Base-by-base conservation (phyloP, 2,888 invertebrate species). In the Phengaris alcon region DNA sequence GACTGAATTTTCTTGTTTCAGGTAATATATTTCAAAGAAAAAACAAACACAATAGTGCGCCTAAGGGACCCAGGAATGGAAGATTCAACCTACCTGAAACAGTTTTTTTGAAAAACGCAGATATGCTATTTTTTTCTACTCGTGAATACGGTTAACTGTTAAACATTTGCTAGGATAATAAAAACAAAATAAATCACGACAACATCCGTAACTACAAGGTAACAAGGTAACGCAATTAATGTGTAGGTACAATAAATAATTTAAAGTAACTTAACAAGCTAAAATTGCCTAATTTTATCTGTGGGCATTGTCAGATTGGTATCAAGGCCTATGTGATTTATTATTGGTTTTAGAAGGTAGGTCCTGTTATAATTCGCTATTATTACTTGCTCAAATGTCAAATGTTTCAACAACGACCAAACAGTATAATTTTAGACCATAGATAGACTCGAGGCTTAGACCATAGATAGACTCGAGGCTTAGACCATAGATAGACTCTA, bases 261-360 rank as follows among this genome's bases (percentile, higher is more conserved):
- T 64, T 15, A 64, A 10, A 35, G 35, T 35, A 64, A 44, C 35
- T 64, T 64, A 35, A 59, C 35, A 12, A 44, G 64, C 10, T 44
- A 44, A 64, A 64, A 64, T 64, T 64, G 35, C 64, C 13, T 64
- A 44, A 64, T 64, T 64, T 64, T 44, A 44, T 64, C 64, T 64
- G 35, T 35, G 35, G 64, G 59, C 44, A 52, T 75, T 77, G 77
- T 75, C 75, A 77, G 77, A 75, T 75, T 52, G 69, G 74, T 78
- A 74, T 78, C 77, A 78, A 78, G 77, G 77, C 76, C 57, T 57
- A 12, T 10, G 55, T 74, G 74, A 77, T 76, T 76, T 75, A 75
- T 75, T 51, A 64, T 15, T 70, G 68, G 12, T 72, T 52, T 54
- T 70, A 35, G 74, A 75, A 73, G 76, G 76, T 74, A 77, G 77